phyloP scores from a whole-genome alignment of 2,113 vertebrate species.

The Takifugu flavidus region DNA sequence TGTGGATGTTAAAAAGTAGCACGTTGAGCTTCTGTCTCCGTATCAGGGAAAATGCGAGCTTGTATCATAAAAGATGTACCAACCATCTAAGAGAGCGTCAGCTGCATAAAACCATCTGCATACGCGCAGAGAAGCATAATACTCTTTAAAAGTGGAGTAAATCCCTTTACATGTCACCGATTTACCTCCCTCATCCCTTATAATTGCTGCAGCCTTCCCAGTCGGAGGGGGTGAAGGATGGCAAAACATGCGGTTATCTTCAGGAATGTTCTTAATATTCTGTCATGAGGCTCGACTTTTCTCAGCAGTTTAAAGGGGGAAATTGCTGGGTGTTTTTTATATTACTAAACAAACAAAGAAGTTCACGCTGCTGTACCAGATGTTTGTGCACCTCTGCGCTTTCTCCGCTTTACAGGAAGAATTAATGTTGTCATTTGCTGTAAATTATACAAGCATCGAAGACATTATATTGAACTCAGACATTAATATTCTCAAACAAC shows the following conservation, averaged over 20 bases:
- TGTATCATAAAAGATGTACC: conserved; percentile 60
- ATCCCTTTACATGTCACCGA: conserved; percentile 70
- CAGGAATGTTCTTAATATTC: conserved; percentile 20
- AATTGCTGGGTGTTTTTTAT: too few relatives aligned
- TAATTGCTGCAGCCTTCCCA: conserved; percentile 68
- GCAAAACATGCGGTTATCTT: conserved; percentile 54
- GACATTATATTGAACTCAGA: too few relatives aligned
- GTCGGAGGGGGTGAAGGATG: conserved; percentile 69
- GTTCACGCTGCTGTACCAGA: too few relatives aligned
- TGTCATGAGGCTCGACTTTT: too few relatives aligned
- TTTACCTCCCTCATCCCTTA: conserved; percentile 44
- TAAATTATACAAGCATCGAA: too few relatives aligned
- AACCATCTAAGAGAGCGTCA: conserved; percentile 53
- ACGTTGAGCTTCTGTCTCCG: conserved; percentile 24
- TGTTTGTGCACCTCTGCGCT: too few relatives aligned
- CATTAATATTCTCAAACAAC: too few relatives aligned
- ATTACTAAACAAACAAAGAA: too few relatives aligned
- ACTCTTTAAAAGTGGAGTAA: conserved; percentile 70
- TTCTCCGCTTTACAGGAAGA: too few relatives aligned
- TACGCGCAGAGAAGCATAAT: conserved; percentile 69
- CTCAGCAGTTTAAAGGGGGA: too few relatives aligned
- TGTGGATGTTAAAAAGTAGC: conserved; percentile 25
- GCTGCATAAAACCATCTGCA: conserved; percentile 56
- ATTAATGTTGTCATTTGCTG: too few relatives aligned
- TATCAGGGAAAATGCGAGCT: conserved; percentile 38